Evolutionary conservation across 2,113 vertebrate species (phyloP).

Genomic region (Rissa tridactyla): DNA sequence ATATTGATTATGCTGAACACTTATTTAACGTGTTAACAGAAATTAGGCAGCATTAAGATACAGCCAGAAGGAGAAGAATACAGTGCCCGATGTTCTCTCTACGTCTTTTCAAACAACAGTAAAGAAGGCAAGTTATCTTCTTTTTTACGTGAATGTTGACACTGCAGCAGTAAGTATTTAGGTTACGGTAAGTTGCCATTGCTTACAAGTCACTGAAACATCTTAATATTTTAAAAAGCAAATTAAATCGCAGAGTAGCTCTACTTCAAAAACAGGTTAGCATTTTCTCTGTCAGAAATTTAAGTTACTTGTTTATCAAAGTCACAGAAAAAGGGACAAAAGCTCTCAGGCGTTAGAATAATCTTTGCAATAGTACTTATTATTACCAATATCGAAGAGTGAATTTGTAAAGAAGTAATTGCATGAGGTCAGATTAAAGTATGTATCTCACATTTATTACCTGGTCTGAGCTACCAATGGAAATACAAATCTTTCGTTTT

Average conservation of each 20-base stretch:
- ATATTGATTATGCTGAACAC: constrained; percentile 54
- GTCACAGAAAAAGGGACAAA: neutral
- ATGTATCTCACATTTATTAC: neutral
- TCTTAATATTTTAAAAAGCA: neutral
- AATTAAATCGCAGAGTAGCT: neutral
- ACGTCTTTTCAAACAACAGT: neutral
- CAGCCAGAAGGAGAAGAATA: constrained; percentile 12
- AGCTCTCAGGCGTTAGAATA: neutral
- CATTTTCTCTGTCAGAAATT: neutral
- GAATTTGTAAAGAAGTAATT: neutral
- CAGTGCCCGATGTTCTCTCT: neutral
- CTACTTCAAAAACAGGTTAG: neutral
- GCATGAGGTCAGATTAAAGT: neutral
- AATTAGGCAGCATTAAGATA: constrained; percentile 47
- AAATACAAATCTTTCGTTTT: neutral
- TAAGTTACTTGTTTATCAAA: neutral
- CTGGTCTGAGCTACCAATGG: neutral
- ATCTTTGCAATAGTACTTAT: neutral
- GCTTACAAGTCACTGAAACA: neutral
- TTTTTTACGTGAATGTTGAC: neutral
- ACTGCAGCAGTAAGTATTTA: constrained; percentile 18
- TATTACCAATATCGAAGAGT: neutral
- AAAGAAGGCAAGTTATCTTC: neutral
- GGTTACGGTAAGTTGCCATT: constrained; percentile 27
- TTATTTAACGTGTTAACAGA: constrained; percentile 69